Evolutionary conservation across 2,888 invertebrate species (phyloP), one percentile per base, ranked within the genome.

Genomic region (Monoplex corrugatus): DNA sequence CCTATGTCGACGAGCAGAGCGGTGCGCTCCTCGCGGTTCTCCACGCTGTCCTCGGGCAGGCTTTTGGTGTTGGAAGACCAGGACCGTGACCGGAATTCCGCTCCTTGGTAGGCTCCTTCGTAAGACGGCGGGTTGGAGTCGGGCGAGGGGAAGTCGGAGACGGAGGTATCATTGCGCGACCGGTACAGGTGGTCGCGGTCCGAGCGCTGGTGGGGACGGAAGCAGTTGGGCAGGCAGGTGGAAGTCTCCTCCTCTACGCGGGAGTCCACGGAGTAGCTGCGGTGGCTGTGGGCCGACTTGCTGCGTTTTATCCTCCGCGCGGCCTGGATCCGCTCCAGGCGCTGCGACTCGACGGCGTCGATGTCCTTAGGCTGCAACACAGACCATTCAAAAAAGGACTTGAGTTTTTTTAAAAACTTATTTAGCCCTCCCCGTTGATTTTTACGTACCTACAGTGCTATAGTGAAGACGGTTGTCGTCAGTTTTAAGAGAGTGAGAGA

Each of bases 171-270:
- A 87, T 93, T 93, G 68, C 92, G 87, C 38, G 91, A 91, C 82
- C 91, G 89, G 82, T 91, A 92, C 32, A 92, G 86, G 63, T 90
- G 90, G 86, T 92, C 90, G 72, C 88, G 88, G 87, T 92, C 91
- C 6, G 89, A 89, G 6, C 88, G 93, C 89, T 92, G 93, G 89
- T 93, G 93, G 92, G 94, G 93, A 90, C 93, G 94, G 92, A 94
- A 94, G 88, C 94, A 94, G 88, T 93, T 94, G 85, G 94, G 94
- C 92, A 95, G 93, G 92, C 95, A 95, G 92, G 95, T 93, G 91
- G 93, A 92, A 57, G 93, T 90, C 50, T 92, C 93, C 85, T 93
- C 93, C 83, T 91, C 92, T 44, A 86, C 50, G 40, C 90, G 87
- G 1, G 93, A 92, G 87, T 93, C 92, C 63, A 92, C 93, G 19